Evolutionary conservation across 2,113 vertebrate genomes (phyloP).

Genomic region (Enhydra lutris): DNA sequence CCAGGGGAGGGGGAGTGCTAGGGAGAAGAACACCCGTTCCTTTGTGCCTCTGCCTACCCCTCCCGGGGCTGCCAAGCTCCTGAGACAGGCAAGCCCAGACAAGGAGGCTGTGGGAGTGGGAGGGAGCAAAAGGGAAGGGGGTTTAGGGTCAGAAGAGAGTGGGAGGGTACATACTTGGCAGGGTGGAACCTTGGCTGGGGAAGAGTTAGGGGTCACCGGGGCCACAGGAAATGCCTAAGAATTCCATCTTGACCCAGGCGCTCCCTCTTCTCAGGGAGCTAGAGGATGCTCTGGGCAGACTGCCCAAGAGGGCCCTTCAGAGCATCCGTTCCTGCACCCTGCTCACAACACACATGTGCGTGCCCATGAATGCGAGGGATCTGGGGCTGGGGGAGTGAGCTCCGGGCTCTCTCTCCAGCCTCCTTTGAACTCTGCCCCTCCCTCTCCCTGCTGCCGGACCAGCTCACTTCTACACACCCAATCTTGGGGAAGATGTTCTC

Average conservation of each 20-base stretch:
- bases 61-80: conserved; percentile 56
- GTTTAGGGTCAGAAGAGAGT: conserved; percentile 57
- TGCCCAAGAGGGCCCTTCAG: neutral
- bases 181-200: conserved; percentile 37
- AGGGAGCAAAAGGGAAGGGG: neutral
- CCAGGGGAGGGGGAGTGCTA: conserved; percentile 33
- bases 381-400: neutral
- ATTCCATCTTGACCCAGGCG: conserved; percentile 7
- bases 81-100: conserved; percentile 56
- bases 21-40: conserved; percentile 72
- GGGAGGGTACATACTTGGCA: conserved; percentile 59
- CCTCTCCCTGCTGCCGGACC: neutral
- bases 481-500: neutral
- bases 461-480: neutral
- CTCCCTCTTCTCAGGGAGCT: neutral
- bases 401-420: neutral
- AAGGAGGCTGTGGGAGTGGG: conserved; percentile 26
- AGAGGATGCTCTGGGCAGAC: neutral
- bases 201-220: neutral
- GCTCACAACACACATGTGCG: neutral
- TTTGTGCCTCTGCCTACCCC: conserved; percentile 70
- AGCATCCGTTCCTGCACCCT: neutral
- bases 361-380: neutral
- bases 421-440: neutral
- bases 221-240: conserved; percentile 67